phyloP scores from a whole-genome alignment of 2,797 vertebrate species.

The Macropodus opercularis region DNA sequence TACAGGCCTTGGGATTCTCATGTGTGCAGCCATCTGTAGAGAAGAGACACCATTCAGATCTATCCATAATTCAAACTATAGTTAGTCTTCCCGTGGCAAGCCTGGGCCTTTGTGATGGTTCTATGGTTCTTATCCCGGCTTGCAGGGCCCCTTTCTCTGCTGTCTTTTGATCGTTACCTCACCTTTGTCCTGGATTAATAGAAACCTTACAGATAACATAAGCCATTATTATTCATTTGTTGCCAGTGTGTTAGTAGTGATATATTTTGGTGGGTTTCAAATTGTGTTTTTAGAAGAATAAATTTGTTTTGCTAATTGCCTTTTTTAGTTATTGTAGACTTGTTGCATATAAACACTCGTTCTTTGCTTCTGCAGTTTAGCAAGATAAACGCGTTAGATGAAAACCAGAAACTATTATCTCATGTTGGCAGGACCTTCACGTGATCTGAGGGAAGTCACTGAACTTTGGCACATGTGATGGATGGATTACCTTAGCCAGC shows the following conservation, averaged over 20 bases:
- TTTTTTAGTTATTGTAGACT: slow-evolving; percentile 3
- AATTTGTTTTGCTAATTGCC: not conserved
- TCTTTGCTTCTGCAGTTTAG: not conserved
- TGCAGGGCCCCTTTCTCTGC: slow-evolving; percentile 74
- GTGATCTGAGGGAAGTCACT: slow-evolving; percentile 36
- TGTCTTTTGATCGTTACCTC: slow-evolving; percentile 79
- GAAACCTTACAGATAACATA: slow-evolving; percentile 57
- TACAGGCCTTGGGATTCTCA: slow-evolving; percentile 92
- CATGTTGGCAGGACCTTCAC: slow-evolving; percentile 48
- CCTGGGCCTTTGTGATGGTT: slow-evolving; percentile 83
- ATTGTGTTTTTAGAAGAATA: slow-evolving; percentile 12
- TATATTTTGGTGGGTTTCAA: slow-evolving; percentile 16
- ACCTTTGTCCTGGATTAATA: slow-evolving; percentile 64
- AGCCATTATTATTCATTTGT: slow-evolving; percentile 38
- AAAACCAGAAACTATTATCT: slow-evolving; percentile 2
- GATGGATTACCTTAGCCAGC: slow-evolving; percentile 62
- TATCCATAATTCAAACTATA: slow-evolving; percentile 97
- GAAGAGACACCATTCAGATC: slow-evolving; percentile 93
- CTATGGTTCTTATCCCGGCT: slow-evolving; percentile 89
- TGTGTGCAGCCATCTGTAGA: slow-evolving; percentile 97
- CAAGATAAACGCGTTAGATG: not conserved
- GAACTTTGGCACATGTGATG: slow-evolving; percentile 64
- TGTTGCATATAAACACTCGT: slow-evolving; percentile 11
- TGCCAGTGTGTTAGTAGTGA: not conserved
- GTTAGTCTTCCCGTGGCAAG: slow-evolving; percentile 87